Evolutionary conservation across 2,888 invertebrate genomes (phyloP).

Genomic region (Psylliodes chrysocephalus): DNA sequence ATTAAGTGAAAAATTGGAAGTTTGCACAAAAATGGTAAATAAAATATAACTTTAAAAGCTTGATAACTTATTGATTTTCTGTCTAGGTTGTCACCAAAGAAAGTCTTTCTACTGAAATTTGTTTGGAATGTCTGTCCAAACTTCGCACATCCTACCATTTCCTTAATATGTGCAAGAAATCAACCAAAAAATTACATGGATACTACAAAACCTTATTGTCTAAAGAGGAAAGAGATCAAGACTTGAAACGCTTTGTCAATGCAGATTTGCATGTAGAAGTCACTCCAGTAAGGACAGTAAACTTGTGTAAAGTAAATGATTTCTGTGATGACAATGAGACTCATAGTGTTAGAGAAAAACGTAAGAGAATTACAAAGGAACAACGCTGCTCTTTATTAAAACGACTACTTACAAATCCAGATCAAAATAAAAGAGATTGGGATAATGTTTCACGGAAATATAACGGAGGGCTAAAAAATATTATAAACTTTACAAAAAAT

Average conservation of each 20-base stretch:
- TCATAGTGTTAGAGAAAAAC: constrained; percentile 36
- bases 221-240: constrained; percentile 46
- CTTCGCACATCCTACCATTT: constrained; percentile 61
- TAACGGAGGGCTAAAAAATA: constrained; percentile 53
- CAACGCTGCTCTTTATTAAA: constrained; percentile 60
- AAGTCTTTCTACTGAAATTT: constrained; percentile 59
- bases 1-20: constrained; percentile 61
- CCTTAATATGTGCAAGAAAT: constrained; percentile 60
- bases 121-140: constrained; percentile 60
- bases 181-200: constrained; percentile 58
- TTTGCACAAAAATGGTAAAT: constrained; percentile 62
- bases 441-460: constrained; percentile 33
- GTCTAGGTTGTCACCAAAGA: constrained; percentile 60
- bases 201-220: constrained; percentile 58
- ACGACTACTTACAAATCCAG: constrained; percentile 53
- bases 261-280: constrained; percentile 57
- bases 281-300: constrained; percentile 44
- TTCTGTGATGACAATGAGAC: constrained; percentile 29
- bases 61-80: constrained; percentile 61
- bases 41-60: constrained; percentile 33
- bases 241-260: constrained; percentile 52
- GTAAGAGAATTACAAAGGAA: constrained; percentile 60
- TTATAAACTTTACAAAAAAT: constrained; percentile 59
- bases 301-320: constrained; percentile 20
- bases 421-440: constrained; percentile 44